phyloP scores from a whole-genome alignment of 2,888 invertebrate species.

The Pristionchus entomophagus region DNA sequence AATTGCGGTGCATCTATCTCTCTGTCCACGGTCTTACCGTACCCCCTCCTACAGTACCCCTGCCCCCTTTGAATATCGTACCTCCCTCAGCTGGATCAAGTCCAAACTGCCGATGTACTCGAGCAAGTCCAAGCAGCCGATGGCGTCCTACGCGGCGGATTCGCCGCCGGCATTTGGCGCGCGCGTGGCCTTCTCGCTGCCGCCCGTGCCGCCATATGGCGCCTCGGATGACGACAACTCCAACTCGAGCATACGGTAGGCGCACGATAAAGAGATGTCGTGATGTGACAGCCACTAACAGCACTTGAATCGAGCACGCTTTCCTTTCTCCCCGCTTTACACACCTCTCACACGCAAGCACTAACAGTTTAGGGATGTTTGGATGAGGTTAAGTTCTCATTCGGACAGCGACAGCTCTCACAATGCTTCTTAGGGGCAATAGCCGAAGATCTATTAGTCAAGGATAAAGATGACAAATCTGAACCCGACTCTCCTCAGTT shows the following conservation, averaged over 20 bases:
- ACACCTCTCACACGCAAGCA: background rate
- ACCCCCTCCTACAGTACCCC: background rate
- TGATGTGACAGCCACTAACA: background rate
- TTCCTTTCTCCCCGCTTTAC: background rate
- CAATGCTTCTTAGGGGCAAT: no score
- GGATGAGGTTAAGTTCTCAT: no score
- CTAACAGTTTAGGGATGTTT: no score
- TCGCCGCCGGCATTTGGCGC: background rate
- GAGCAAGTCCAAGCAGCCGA: slow-evolving; percentile 29
- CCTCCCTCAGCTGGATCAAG: slow-evolving; percentile 43
- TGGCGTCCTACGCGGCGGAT: background rate
- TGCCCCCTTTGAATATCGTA: no score
- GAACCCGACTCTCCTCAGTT: no score
- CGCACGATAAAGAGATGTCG: background rate
- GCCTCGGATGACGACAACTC: slow-evolving; percentile 1
- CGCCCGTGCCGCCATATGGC: background rate
- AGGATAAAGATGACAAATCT: no score
- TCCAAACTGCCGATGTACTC: slow-evolving; percentile 47
- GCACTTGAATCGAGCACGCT: background rate
- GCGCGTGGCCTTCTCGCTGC: background rate
- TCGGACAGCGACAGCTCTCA: no score
- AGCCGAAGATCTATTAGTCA: no score
- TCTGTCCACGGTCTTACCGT: background rate
- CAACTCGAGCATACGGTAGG: slow-evolving; percentile 44
- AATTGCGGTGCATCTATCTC: background rate